These are phyloP conservation scores for Gobio occitaniae DNA, from an alignment of 2,797 vertebrate genomes.

Conservation along the genomic window DNA sequence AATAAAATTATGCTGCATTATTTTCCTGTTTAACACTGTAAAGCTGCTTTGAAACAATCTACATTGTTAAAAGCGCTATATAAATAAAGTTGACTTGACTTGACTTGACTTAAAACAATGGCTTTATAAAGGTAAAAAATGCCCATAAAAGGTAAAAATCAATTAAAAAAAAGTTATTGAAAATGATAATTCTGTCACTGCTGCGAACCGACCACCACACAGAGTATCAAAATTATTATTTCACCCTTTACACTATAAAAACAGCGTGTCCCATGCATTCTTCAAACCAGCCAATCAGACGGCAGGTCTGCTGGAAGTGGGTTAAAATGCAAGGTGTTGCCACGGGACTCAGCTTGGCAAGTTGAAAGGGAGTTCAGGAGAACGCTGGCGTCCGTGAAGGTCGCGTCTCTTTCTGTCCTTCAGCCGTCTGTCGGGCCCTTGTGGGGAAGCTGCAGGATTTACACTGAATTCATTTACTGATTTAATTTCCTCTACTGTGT, in stretches of 20 bases:
- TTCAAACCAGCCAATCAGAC: constrained; percentile 20
- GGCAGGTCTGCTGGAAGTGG: constrained; percentile 54
- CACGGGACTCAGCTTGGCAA: constrained; percentile 35
- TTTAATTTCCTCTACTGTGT: constrained; percentile 42
- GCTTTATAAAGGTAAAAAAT: no score
- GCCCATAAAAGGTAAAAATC: no score
- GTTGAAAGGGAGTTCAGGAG: constrained; percentile 60
- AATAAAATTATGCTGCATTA: no score
- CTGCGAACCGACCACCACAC: no score
- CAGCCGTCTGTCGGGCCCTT: constrained; percentile 60
- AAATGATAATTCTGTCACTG: no score
- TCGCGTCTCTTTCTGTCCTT: constrained; percentile 62
- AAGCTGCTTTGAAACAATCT: no score
- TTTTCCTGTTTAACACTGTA: no score
- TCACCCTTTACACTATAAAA: not conserved
- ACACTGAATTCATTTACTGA: constrained; percentile 62
- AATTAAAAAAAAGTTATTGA: no score
- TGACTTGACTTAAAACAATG: no score
- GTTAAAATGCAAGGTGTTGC: constrained; percentile 56
- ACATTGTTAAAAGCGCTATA: no score
- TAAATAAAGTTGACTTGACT: no score
- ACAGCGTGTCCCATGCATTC: constrained; percentile 29
- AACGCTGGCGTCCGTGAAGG: constrained; percentile 63
- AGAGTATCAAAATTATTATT: no score
- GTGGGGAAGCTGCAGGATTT: constrained; percentile 62